These are phyloP conservation scores for Macrostomum lignano DNA, from an alignment of 1,140 invertebrate genomes.

Conservation along the genomic window DNA sequence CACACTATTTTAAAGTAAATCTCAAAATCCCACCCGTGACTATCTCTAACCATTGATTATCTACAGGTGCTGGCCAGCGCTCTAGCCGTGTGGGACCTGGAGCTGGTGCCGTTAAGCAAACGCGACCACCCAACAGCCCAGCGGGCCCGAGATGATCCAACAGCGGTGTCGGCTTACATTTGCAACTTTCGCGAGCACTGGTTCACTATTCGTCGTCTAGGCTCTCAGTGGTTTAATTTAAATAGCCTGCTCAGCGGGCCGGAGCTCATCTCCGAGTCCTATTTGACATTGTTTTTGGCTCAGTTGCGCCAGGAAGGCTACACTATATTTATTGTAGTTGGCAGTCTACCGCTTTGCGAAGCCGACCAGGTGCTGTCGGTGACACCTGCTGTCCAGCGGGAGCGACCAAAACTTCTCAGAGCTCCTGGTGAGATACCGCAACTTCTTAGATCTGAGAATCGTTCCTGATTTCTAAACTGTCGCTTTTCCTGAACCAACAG, in stretches of 20 bases:
- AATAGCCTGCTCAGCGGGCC: constrained; percentile 47
- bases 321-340: constrained; percentile 48
- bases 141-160: constrained; percentile 37
- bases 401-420: too few species aligned
- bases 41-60: too few species aligned
- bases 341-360: constrained; percentile 38
- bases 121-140: constrained; percentile 35
- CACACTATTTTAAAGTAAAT: too few species aligned
- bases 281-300: constrained; percentile 42
- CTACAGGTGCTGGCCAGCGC: constrained; percentile 27
- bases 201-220: constrained; percentile 49
- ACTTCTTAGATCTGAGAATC: too few species aligned
- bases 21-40: too few species aligned
- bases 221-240: constrained; percentile 52
- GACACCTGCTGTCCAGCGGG: too few species aligned
- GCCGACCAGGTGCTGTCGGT: constrained; percentile 38
- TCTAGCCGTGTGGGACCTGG: constrained; percentile 41
- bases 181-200: constrained; percentile 55
- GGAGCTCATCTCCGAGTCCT: constrained; percentile 46
- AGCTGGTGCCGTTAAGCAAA: constrained; percentile 42
- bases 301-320: constrained; percentile 52
- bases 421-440: too few species aligned
- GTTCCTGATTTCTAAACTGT: too few species aligned
- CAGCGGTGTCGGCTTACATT: constrained; percentile 42
- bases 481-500: too few species aligned